Percentiles rank a stretch among this genome's conserved stretches.
Evolutionary conservation across 2,888 invertebrate species (phyloP).

Genomic region (Drosophila falleni): DNA sequence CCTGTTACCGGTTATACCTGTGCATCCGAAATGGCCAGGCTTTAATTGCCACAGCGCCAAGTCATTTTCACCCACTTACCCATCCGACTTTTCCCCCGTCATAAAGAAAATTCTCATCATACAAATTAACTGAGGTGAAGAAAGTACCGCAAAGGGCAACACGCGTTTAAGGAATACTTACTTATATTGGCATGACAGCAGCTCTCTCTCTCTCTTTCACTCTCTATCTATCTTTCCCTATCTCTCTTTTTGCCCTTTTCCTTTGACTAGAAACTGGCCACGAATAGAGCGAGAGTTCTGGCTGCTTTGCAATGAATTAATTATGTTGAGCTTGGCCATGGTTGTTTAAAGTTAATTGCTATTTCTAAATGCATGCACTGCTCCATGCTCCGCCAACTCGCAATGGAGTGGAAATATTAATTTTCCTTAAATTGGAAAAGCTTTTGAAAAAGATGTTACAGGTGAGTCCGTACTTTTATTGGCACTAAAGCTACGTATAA

Average conservation of each 20-base stretch:
- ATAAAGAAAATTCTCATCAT: constrained; percentile 56
- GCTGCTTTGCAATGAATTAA: constrained; percentile 58
- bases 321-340: constrained; percentile 62
- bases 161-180: constrained; percentile 44
- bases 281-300: constrained; percentile 32
- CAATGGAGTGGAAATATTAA: constrained; percentile 32
- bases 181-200: constrained; percentile 45
- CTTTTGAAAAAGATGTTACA: constrained; percentile 12
- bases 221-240: background rate
- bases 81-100: constrained; percentile 11
- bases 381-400: constrained; percentile 14
- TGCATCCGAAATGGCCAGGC: constrained; percentile 25
- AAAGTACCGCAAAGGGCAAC: constrained; percentile 39
- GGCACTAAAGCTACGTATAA: background rate
- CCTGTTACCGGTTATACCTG: background rate
- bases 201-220: background rate
- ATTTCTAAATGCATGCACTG: constrained; percentile 62
- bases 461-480: background rate
- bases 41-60: constrained; percentile 57
- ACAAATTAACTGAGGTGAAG: constrained; percentile 60
- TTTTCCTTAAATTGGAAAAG: constrained; percentile 37
- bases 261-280: constrained; percentile 49
- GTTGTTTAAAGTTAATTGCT: constrained; percentile 69
- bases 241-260: background rate
- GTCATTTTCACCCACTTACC: constrained; percentile 58